These are phyloP conservation scores for Chymomyza caudatula DNA, from an alignment of 2,888 invertebrate genomes.

Conservation along the genomic window DNA sequence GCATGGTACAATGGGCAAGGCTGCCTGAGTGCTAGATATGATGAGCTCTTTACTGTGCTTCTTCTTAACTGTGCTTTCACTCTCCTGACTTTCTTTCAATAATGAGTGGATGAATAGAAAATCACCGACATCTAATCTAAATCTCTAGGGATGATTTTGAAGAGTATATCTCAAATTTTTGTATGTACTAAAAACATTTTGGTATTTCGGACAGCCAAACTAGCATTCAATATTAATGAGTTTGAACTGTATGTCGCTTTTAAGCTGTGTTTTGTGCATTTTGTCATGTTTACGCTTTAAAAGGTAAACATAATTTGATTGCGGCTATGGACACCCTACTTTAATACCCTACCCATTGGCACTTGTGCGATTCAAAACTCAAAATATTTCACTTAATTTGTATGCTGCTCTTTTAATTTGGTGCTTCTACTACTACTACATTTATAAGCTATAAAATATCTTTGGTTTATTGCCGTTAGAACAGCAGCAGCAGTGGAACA, in stretches of 20 bases:
- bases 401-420: conserved; percentile 41
- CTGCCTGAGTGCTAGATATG: too few relatives aligned
- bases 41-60: too few relatives aligned
- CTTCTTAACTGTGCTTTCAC: too few relatives aligned
- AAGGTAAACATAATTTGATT: background rate
- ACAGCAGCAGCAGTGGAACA: conserved; percentile 13
- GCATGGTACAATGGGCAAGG: too few relatives aligned
- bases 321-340: background rate
- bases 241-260: background rate
- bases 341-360: background rate
- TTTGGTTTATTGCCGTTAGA: conserved; percentile 56
- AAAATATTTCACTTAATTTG: conserved; percentile 37
- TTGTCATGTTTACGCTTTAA: background rate
- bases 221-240: too few relatives aligned
- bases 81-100: too few relatives aligned
- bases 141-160: too few relatives aligned
- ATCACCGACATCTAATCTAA: too few relatives aligned
- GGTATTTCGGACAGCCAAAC: too few relatives aligned
- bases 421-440: conserved; percentile 39
- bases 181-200: too few relatives aligned
- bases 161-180: too few relatives aligned
- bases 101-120: too few relatives aligned
- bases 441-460: conserved; percentile 53
- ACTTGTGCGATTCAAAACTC: conserved; percentile 14
- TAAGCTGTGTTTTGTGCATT: background rate